Evolutionary conservation across 2,113 vertebrate genomes (phyloP).

Genomic region (Podilymbus podiceps): DNA sequence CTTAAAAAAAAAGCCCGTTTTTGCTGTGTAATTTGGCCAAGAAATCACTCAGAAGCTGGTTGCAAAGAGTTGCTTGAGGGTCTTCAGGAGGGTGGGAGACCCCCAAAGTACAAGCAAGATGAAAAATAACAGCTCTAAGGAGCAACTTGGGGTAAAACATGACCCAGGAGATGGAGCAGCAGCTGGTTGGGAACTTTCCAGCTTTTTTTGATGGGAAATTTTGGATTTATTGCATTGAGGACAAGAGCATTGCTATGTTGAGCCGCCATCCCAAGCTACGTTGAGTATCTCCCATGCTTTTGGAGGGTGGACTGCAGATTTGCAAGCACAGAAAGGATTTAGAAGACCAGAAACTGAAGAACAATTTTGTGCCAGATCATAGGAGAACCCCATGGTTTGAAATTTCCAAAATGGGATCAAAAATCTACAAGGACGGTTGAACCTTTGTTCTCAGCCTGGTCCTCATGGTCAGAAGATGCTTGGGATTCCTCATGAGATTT

Average conservation of each 20-base stretch:
- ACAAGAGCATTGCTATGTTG: accelerated
- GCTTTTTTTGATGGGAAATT: not conserved
- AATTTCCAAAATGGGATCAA: not conserved
- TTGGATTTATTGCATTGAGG: not conserved
- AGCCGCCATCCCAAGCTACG: not conserved
- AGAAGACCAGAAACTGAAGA: not conserved
- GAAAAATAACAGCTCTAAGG: not conserved
- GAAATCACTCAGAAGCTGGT: not conserved
- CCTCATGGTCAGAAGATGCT: not conserved
- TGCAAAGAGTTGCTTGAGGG: not conserved
- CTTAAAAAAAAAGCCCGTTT: not conserved
- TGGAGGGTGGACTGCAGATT: not conserved
- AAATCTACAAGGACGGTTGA: not conserved
- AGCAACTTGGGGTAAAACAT: not conserved
- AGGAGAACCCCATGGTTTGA: not conserved
- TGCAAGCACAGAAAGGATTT: not conserved
- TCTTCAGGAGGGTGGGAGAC: not conserved
- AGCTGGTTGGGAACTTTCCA: not conserved
- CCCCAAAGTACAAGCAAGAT: not conserved
- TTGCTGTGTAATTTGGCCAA: not conserved
- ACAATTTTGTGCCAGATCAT: not conserved
- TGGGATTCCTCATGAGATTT: not conserved
- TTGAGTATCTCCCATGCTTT: accelerated
- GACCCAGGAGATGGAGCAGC: not conserved
- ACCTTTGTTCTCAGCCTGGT: not conserved